Percentiles rank a stretch among this genome's conserved stretches.
These are phyloP conservation scores for Campylomormyrus numenius DNA, from an alignment of 2,113 vertebrate genomes.

Conservation along the genomic window DNA sequence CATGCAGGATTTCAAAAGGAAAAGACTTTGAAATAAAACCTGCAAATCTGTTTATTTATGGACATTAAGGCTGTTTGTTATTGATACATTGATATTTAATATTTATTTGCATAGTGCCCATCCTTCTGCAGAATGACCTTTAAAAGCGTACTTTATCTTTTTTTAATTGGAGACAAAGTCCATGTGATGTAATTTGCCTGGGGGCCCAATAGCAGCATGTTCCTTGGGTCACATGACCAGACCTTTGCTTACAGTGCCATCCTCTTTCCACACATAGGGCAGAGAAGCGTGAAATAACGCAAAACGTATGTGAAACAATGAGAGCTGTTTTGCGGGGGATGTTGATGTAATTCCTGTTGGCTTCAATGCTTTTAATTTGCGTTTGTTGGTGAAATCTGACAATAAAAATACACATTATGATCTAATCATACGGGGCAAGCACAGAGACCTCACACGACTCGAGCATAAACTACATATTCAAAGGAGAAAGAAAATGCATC, in stretches of 20 bases:
- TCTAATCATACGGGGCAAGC: slow-evolving; percentile 26
- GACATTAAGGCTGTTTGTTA: background rate
- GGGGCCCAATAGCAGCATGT: background rate
- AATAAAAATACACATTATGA: background rate
- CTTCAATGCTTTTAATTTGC: background rate
- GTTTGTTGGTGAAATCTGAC: slow-evolving; percentile 1
- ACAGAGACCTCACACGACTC: slow-evolving; percentile 32
- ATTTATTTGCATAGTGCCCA: background rate
- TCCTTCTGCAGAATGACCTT: background rate
- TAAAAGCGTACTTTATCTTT: background rate
- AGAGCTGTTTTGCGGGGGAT: background rate
- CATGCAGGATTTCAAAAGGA: background rate
- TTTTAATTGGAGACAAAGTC: background rate
- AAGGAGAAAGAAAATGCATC: slow-evolving; percentile 16
- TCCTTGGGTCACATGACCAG: background rate
- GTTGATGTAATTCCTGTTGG: background rate
- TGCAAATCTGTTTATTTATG: background rate
- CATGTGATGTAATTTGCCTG: background rate
- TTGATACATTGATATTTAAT: background rate
- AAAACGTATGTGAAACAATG: background rate
- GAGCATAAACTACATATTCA: slow-evolving; percentile 19
- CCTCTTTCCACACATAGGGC: background rate
- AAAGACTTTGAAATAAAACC: background rate
- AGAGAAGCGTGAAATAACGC: background rate
- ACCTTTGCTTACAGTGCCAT: background rate